These are phyloP conservation scores for Palythoa caribaeorum DNA, from an alignment of 92 coral and sea anemone genomes.

Conservation along the genomic window DNA sequence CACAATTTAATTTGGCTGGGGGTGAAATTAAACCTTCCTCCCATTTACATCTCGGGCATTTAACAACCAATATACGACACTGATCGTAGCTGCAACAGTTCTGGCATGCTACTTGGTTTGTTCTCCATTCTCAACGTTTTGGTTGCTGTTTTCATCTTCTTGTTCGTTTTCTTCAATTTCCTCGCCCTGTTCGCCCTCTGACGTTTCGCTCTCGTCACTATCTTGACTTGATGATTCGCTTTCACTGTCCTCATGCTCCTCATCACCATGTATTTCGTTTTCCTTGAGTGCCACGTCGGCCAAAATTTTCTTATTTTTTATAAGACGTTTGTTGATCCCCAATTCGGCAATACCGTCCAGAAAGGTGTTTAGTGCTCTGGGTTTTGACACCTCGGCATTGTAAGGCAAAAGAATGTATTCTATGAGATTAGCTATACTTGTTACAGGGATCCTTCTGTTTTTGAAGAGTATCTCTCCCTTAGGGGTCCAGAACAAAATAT, in stretches of 20 bases:
- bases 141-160: too few relatives aligned
- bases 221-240: background rate
- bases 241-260: background rate
- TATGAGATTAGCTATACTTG: background rate
- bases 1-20: background rate
- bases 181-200: too few relatives aligned
- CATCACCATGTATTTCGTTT: background rate
- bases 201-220: too few relatives aligned
- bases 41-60: background rate
- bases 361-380: conserved; percentile 51
- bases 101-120: background rate
- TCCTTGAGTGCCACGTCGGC: background rate
- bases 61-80: background rate
- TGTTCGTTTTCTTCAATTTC: too few relatives aligned
- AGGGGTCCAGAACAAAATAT: too few relatives aligned
- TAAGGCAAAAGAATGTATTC: conserved; percentile 18
- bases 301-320: background rate
- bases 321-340: background rate
- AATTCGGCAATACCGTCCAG: conserved; percentile 15
- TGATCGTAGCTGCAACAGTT: background rate
- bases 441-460: conserved; percentile 51
- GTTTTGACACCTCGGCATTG: conserved; percentile 35
- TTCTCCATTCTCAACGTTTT: too few relatives aligned
- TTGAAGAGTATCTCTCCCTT: background rate
- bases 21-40: background rate